phyloP scores from a whole-genome alignment of 2,888 invertebrate genomes.

The Opisthograptis luteolata region DNA sequence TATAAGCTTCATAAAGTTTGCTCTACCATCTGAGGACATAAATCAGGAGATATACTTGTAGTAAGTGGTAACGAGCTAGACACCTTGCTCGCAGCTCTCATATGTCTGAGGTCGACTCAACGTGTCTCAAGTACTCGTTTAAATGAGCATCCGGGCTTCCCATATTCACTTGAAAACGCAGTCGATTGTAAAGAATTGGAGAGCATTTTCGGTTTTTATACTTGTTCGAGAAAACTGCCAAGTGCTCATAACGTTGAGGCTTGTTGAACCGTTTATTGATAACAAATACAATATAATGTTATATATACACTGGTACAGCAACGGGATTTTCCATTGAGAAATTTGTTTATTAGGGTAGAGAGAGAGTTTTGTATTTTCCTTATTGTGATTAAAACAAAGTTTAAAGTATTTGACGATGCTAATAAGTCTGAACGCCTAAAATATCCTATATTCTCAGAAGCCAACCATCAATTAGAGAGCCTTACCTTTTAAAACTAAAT shows the following conservation, averaged over 20 bases:
- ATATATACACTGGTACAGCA: no score
- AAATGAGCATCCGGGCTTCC: conserved; percentile 59
- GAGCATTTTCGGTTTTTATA: conserved; percentile 27
- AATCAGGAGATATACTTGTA: conserved; percentile 49
- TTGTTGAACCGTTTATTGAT: neutral
- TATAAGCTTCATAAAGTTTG: neutral
- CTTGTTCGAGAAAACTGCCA: conserved; percentile 21
- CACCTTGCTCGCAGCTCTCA: conserved; percentile 50
- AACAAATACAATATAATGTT: no score
- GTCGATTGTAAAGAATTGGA: conserved; percentile 49
- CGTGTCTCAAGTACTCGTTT: conserved; percentile 60
- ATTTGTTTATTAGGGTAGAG: no score
- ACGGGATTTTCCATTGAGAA: no score
- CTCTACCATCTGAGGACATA: neutral
- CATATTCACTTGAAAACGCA: conserved; percentile 49
- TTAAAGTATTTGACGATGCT: no score
- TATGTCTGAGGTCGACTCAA: conserved; percentile 47
- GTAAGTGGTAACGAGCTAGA: conserved; percentile 54
- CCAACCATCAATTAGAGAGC: conserved; percentile 27
- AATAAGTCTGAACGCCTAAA: no score
- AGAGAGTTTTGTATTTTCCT: no score
- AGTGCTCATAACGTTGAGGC: conserved; percentile 6
- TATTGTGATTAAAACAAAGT: no score
- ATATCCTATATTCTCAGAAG: no score
- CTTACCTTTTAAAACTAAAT: conserved; percentile 1